Percentiles rank a stretch among this genome's conserved stretches.
Evolutionary conservation across 2,888 invertebrate genomes (phyloP).

Genomic region (Mimas tiliae): DNA sequence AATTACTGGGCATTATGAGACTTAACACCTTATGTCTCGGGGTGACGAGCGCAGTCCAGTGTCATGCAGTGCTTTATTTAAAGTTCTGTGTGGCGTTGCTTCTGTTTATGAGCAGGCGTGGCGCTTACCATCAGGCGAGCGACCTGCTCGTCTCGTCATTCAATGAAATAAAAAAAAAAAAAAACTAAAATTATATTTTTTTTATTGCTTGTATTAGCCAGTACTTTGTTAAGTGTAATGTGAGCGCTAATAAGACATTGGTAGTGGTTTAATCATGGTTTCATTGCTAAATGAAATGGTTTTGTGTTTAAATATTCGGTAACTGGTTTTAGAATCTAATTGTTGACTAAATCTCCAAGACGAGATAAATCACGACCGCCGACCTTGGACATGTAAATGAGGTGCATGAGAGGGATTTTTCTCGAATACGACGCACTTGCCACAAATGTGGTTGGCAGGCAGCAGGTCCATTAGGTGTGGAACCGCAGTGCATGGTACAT

Average conservation of each 20-base stretch:
- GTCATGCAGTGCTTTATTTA: too few species aligned
- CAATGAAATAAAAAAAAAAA: too few species aligned
- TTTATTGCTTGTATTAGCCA: not conserved
- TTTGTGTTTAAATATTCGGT: not conserved
- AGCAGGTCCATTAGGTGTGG: constrained; percentile 34
- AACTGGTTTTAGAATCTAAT: constrained; percentile 14
- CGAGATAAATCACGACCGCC: constrained; percentile 3
- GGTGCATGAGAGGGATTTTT: constrained; percentile 17
- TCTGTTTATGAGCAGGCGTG: too few species aligned
- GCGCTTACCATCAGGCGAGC: too few species aligned
- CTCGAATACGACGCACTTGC: constrained; percentile 28
- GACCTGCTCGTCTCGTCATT: too few species aligned
- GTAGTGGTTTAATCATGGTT: too few species aligned
- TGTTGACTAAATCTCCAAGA: constrained; percentile 18
- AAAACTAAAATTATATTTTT: too few species aligned
- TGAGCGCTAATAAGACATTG: too few species aligned
- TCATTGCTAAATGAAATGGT: not conserved
- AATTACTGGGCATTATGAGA: too few species aligned
- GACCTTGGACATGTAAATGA: constrained; percentile 19
- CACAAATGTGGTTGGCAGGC: constrained; percentile 30
- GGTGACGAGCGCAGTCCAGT: too few species aligned
- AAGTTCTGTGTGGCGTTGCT: too few species aligned
- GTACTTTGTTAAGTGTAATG: not conserved
- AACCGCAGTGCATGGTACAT: constrained; percentile 56
- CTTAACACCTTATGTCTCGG: too few species aligned